A percentile compares a stretch with the other conserved stretches of the same genome.
Conservation (phyloP, 1,140 invertebrate genomes). For the Bombyx mori region DNA sequence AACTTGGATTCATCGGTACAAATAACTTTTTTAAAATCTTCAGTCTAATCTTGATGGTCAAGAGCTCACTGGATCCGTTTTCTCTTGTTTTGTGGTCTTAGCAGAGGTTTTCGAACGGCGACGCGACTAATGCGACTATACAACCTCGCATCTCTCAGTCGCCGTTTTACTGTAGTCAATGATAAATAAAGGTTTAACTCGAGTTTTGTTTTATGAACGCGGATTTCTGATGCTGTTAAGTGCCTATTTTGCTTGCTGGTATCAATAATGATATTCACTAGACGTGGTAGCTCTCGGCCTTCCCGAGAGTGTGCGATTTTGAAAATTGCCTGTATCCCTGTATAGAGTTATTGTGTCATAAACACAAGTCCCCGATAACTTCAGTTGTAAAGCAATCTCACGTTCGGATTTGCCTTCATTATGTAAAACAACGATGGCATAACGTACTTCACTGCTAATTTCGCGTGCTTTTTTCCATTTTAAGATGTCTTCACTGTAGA, state of each 20-base stretch:
- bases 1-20: slow-evolving; percentile 9
- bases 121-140: slow-evolving; percentile 5
- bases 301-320: slow-evolving; percentile 10
- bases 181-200: slow-evolving; percentile 9
- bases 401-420: slow-evolving; percentile 6
- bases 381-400: slow-evolving; percentile 4
- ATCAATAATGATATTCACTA: slow-evolving; percentile 3
- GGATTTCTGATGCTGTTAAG: slow-evolving; percentile 14
- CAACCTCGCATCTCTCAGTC: slow-evolving; percentile 13
- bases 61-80: not conserved
- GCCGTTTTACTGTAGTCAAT: slow-evolving; percentile 13
- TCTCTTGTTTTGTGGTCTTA: slow-evolving; percentile 2
- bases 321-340: slow-evolving; percentile 7
- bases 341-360: slow-evolving; percentile 2
- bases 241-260: slow-evolving; percentile 13
- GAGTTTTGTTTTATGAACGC: slow-evolving; percentile 14
- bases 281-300: slow-evolving; percentile 8
- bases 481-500: slow-evolving; percentile 1
- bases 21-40: slow-evolving; percentile 5
- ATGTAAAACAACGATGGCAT: slow-evolving; percentile 3
- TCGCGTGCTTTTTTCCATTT: not conserved
- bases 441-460: slow-evolving; percentile 2
- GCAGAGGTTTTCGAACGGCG: slow-evolving; percentile 7
- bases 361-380: slow-evolving; percentile 4
- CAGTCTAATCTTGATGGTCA: slow-evolving; percentile 1